Percentiles rank a stretch among this genome's conserved stretches.
Evolutionary conservation across 1,140 invertebrate genomes (phyloP).

Genomic region (Magallana ariakensis): DNA sequence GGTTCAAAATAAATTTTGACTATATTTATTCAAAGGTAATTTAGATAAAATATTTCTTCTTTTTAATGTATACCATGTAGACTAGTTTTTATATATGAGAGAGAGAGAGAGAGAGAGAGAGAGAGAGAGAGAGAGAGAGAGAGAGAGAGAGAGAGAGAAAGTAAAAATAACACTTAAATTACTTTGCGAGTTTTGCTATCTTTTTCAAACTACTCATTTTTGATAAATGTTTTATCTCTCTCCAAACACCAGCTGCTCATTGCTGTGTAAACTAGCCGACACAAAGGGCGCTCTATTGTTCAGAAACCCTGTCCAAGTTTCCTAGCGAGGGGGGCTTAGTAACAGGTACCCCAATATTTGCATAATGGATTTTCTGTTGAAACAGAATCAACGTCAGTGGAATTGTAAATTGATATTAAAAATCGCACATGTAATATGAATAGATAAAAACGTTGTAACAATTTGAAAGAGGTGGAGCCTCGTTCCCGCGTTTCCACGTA

Average conservation of each 20-base stretch:
- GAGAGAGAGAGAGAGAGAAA: too few species aligned
- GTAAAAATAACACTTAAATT: too few species aligned
- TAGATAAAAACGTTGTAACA: slow-evolving; percentile 9
- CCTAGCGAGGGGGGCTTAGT: neutral
- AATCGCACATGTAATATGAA: slow-evolving; percentile 13
- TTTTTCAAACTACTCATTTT: neutral
- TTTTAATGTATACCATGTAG: too few species aligned
- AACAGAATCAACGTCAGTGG: neutral
- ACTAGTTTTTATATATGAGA: too few species aligned
- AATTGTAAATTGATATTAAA: slow-evolving; percentile 29
- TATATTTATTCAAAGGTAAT: too few species aligned
- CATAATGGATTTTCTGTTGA: slow-evolving; percentile 35
- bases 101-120: too few species aligned
- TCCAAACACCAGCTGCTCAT: neutral
- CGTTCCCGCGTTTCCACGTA: neutral
- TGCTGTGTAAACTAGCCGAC: neutral
- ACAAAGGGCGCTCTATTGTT: slow-evolving; percentile 9
- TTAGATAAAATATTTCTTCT: too few species aligned
- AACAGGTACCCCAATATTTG: slow-evolving; percentile 23
- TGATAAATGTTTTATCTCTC: neutral
- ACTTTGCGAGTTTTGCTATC: too few species aligned
- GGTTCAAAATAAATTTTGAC: too few species aligned
- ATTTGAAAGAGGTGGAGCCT: neutral
- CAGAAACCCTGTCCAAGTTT: slow-evolving; percentile 20
- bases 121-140: too few species aligned